Base-by-base conservation (phyloP, 2,113 vertebrate genomes). In the Xerus inauris region DNA sequence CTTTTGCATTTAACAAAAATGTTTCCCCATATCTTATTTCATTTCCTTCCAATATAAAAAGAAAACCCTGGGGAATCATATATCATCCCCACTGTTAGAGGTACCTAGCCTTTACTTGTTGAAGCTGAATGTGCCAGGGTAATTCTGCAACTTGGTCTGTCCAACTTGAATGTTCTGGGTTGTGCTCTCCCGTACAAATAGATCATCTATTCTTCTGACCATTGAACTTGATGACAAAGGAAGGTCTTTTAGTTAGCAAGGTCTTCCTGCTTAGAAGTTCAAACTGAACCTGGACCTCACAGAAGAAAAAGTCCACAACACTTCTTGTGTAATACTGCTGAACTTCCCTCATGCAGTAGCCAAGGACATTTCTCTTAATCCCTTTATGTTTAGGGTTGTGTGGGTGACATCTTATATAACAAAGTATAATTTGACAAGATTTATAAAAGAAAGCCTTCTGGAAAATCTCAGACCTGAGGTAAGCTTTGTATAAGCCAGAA, bases 391-490 rank as follows among this genome's bases (percentile, higher is more conserved):
- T 26, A 59, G n/a, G 35, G 75, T 75, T 77, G 3, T 35, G 12
- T 24, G 24, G 3, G 28, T 75, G 45, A 64, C 4, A 42, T 62
- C 51, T 79, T 81, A 10, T 57, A n/a, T 13, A 17, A 24, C 30
- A 92, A 42, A 94, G 57, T 64, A 42, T 49, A 28, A 40, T 49
- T 76, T 81, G 75, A 93, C 59, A 38, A 86, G 11, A 82, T 19
- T 97, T 94, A 83, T 67, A 72, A 81, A 71, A 80, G 57, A 83
- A 87, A 81, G 65, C 26, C 26, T 87, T 69, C 26, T 42, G 30
- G 57, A 76, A 85, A 82, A n/a, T 45, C 72, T 91, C 38, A 89
- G 83, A 26, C 17, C 11, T 49, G 77, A 76, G 49, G 13, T 71
- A 79, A 72, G 77, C 94, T 94, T 80, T 67, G 6, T 75, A 10